Base-by-base conservation (phyloP, 1,140 invertebrate genomes). In the Drosophila tsacasi region DNA sequence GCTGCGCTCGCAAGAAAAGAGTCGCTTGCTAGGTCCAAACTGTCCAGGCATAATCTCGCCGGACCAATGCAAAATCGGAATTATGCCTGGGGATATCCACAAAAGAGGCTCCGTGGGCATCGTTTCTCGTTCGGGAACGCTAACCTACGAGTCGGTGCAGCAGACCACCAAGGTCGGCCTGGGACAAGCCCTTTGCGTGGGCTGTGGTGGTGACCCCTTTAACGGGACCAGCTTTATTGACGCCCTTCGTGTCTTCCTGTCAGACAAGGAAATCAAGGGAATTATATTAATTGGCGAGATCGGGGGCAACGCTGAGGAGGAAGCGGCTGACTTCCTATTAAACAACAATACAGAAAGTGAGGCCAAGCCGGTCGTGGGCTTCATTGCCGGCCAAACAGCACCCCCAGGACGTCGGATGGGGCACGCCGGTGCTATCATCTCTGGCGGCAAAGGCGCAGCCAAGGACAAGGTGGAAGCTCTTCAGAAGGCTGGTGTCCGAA, bases 151-250 rank as follows among this genome's bases (percentile, higher is more conserved):
- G 94, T 98, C 99, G 73, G 98, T 99, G 37, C 97, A 99, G 93
- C 98, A 99, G 93, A 99, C 98, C 10, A 99, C 98, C 15, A 93
- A 95, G 90, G 95, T 96, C 73, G 99, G 99, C 59, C 94, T 99
- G 21, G 99, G 99, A 4, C 99, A 99, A 94, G 98, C 98, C 1
- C 94, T 99, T 2, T 99, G 99, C 93, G 95, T 99, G 39, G 99
- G 99, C 57, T 99, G 99, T 93, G 99, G 99, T 74, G 99, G 99
- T 52, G 99, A 99, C 96, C 99, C 99, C 6, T 99, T 99, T 94
- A 99, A 99, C 93, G 99, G 99, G 35, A 99, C 99, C n/a, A 98
- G 99, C 92, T 99, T 99, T 92, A 99, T 99, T 83, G 99, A 99
- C 92, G 99, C 98, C 90, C 94, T 99, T 15, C 98, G 99, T 92